Conservation (phyloP, 2,113 vertebrate genomes). For the Atractosteus spatula region DNA sequence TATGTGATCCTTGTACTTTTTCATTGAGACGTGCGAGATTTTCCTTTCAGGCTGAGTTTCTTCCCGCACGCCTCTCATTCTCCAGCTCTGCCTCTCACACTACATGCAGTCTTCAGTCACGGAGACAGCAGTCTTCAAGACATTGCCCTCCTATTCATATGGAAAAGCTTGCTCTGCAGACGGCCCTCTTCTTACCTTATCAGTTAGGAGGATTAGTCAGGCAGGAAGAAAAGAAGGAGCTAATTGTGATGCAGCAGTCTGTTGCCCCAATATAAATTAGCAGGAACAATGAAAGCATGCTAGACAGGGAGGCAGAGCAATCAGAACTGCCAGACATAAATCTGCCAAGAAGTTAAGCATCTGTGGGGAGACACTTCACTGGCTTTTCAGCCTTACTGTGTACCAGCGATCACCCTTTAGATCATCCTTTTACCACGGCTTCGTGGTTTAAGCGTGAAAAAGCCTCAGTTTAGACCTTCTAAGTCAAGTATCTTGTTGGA, state of each 20-base stretch:
- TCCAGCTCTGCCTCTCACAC: neutral
- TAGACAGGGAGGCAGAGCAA: neutral
- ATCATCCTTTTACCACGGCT: too few relatives aligned
- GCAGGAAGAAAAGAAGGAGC: neutral
- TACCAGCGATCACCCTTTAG: too few relatives aligned
- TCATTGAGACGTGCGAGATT: too few relatives aligned
- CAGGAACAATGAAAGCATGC: neutral
- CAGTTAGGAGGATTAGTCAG: slow-evolving; percentile 46
- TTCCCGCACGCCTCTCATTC: too few relatives aligned
- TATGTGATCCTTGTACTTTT: too few relatives aligned
- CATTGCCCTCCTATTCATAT: slow-evolving; percentile 50
- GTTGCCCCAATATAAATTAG: neutral
- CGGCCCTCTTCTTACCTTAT: slow-evolving; percentile 51
- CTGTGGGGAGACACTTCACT: too few relatives aligned
- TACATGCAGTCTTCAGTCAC: neutral
- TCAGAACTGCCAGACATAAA: neutral
- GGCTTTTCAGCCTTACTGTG: too few relatives aligned
- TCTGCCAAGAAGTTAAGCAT: too few relatives aligned
- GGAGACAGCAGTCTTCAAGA: neutral
- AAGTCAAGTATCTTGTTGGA: too few relatives aligned
- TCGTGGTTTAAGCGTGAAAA: too few relatives aligned
- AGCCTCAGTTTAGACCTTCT: too few relatives aligned
- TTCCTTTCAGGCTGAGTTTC: too few relatives aligned
- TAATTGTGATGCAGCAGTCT: neutral
- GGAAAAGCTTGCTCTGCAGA: slow-evolving; percentile 58